Conservation (phyloP, 1,140 invertebrate genomes). For the Hyposmocoma kahamanoa region DNA sequence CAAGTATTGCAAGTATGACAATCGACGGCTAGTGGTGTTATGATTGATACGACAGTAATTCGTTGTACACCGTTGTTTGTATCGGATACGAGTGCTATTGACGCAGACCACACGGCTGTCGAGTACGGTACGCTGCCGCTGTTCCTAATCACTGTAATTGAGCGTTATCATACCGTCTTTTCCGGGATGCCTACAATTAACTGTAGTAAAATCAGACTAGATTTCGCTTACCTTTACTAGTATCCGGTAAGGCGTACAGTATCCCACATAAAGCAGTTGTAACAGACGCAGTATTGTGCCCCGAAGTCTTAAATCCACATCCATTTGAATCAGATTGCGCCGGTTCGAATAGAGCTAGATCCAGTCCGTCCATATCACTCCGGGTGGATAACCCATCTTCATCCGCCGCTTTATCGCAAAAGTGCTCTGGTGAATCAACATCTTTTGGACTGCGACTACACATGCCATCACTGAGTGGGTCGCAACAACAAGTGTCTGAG, state of each 20-base stretch:
- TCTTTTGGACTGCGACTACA: conserved; percentile 69
- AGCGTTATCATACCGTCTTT: conserved; percentile 27
- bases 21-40: conserved; percentile 28
- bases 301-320: conserved; percentile 22
- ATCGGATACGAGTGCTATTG: conserved; percentile 54
- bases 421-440: conserved; percentile 64
- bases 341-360: conserved; percentile 80
- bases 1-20: conserved; percentile 36
- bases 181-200: conserved; percentile 26
- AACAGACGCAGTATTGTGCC: conserved; percentile 44
- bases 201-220: conserved; percentile 23
- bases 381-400: conserved; percentile 66
- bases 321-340: conserved; percentile 62
- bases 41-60: conserved; percentile 66
- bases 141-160: conserved; percentile 41
- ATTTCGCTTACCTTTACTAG: conserved; percentile 54
- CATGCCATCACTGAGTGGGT: conserved; percentile 64
- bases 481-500: conserved; percentile 72
- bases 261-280: conserved; percentile 49
- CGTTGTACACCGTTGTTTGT: conserved; percentile 59
- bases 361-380: conserved; percentile 81
- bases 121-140: conserved; percentile 15
- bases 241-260: conserved; percentile 46
- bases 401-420: conserved; percentile 53
- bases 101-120: conserved; percentile 33